Base-by-base conservation (phyloP, 2,888 invertebrate genomes). In the Mimas tiliae region DNA sequence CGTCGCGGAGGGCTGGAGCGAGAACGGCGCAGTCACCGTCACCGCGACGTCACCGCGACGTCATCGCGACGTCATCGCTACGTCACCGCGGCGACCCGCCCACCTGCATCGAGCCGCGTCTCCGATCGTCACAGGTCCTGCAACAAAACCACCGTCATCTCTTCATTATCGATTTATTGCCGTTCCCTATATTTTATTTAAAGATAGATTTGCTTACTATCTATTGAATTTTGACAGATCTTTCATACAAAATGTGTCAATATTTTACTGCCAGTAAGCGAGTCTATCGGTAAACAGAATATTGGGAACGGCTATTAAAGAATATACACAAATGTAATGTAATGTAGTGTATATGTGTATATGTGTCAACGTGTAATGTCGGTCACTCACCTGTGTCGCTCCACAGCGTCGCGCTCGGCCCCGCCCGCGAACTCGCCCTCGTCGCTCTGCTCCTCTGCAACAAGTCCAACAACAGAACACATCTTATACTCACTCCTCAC, bases 61-160 rank as follows among this genome's bases (percentile, higher is more conserved):
- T 84, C 0, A 96, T 81, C 96, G 96, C 95, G 96, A 95, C 8
- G 96, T 0, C 96, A 71, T 53, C 67, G 64, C 53, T 45, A 12
- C 65, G 67, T 58, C 58, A 58, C 42, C 42, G 58, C 19, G 58
- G 11, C 52, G 34, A 16, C 21, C 66, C 63, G 55, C 66, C 65
- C 50, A 63, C 66, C 67, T 74, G 73, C 38, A 48, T 69, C 47
- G 68, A 64, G 66, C 72, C 73, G 14, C 75, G 74, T 33, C 76
- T 78, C 21, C 72, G 73, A 84, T 83, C 82, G 33, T 78, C 82
- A 0, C 77, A 83, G 45, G 77, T 77, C 64, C 82, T 86, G 4
- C 73, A 58, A 58, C 58, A 58, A 58, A 9, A 16, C 16, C 16
- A 19, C 55, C 12, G 53, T n/a, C n/a, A n/a, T n/a, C n/a, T n/a